Base-by-base conservation (phyloP, 2,797 vertebrate genomes). In the Artibeus jamaicensis region DNA sequence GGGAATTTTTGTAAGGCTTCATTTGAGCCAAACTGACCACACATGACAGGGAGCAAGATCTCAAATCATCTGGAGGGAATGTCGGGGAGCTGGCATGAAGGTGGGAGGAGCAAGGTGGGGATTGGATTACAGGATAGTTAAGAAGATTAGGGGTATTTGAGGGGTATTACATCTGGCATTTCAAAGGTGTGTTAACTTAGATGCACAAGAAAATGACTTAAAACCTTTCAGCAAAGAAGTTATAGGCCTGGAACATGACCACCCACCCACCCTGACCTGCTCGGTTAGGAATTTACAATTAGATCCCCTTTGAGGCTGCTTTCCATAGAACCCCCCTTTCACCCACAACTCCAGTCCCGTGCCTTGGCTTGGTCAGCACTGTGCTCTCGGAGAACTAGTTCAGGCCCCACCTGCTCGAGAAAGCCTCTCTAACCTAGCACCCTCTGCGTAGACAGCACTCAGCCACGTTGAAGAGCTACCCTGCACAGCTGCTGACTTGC, bases 381-480 rank as follows among this genome's bases (percentile, higher is more conserved):
- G 9, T 21, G 22, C n/a, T 44, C 62, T 65, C 34, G 16, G 16
- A 59, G 74, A 34, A 9, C 42, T 5, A 21, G 78, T 2, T 19
- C 65, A 14, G n/a, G 71, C 44, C 65, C 74, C n/a, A 0, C 32
- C n/a, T 3, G 4, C 86, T 53, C 9, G 19, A n/a, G 34, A n/a
- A 83, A 46, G 42, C 65, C 55, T 68, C 50, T 71, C 11, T 10
- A 9, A 29, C 39, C 15, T 8, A 39, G 91, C 16, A 9, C 46
- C 34, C 29, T 16, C 50, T 29, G 6, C 0, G 1, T 0, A 3
- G 4, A 42, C 39, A 14, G n/a, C 15, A 1, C 9, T 4, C 1
- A 0, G 42, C 42, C 32, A 3, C 2, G 1, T 1, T 0, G 12
- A 5, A 10, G 29, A 62, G 44, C 37, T 22, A 7, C 9, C 1